phyloP scores from a whole-genome alignment of 2,888 invertebrate genomes.

The Adineta ricciae region DNA sequence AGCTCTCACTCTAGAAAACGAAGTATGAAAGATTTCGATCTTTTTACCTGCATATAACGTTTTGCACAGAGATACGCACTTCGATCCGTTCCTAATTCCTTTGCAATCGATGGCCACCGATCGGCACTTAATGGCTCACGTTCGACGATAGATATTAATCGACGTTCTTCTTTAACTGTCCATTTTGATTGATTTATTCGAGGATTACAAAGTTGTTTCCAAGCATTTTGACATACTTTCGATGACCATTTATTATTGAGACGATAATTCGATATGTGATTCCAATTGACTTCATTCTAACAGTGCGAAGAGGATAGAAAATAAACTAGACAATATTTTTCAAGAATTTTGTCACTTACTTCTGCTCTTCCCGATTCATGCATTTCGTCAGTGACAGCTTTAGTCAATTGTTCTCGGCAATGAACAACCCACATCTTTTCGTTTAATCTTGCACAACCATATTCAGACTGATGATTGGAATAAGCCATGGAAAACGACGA shows the following conservation, averaged over 20 bases:
- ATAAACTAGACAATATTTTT: not conserved
- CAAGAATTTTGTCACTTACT: not conserved
- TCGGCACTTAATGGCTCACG: not conserved
- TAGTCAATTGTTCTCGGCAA: not conserved
- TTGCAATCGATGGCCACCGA: not conserved
- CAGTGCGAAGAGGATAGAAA: not conserved
- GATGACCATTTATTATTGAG: not conserved
- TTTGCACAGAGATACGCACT: slow-evolving; percentile 23
- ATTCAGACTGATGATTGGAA: not conserved
- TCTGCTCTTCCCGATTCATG: not conserved
- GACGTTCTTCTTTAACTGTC: not conserved
- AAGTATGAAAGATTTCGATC: not conserved
- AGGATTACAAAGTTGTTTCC: slow-evolving; percentile 8
- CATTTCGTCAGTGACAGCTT: slow-evolving; percentile 1
- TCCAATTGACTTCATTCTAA: not conserved
- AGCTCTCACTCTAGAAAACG: slow-evolving; percentile 9
- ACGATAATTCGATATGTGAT: slow-evolving; percentile 8
- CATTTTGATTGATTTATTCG: not conserved
- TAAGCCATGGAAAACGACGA: not conserved
- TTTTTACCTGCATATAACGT: slow-evolving; percentile 22
- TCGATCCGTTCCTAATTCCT: not conserved
- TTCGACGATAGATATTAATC: not conserved
- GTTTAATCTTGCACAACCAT: slow-evolving; percentile 7
- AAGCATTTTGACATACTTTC: slow-evolving; percentile 7
- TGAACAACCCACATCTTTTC: not conserved